Evolutionary conservation across 2,888 invertebrate species (phyloP).

Genomic region (Protophormia terraenovae): DNA sequence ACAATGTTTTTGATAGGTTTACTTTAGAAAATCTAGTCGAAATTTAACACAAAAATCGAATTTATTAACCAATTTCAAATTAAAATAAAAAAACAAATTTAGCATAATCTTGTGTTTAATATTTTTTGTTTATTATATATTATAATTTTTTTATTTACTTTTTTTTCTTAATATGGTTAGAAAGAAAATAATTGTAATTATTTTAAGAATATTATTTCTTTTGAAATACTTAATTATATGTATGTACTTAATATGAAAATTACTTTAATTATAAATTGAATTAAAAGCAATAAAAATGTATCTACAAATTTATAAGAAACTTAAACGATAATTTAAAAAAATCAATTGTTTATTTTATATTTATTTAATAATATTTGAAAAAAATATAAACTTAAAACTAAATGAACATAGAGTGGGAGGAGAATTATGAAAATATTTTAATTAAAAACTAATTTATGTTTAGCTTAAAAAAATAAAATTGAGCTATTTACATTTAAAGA

Average conservation of each 20-base stretch:
- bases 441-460: background rate
- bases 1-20: too few species aligned
- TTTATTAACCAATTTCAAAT: background rate
- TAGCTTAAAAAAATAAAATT: slow-evolving; percentile 21
- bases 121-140: background rate
- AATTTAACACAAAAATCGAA: background rate
- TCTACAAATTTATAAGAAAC: slow-evolving; percentile 32
- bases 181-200: background rate
- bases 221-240: background rate
- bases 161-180: background rate
- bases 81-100: slow-evolving; percentile 13
- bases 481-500: slow-evolving; percentile 39
- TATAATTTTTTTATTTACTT: background rate
- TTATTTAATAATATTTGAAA: background rate
- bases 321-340: background rate
- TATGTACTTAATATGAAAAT: background rate
- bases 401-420: background rate
- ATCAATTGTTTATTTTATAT: background rate
- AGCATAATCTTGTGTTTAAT: background rate
- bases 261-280: background rate
- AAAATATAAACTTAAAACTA: slow-evolving; percentile 21
- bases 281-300: slow-evolving; percentile 9
- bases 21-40: too few species aligned
- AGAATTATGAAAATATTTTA: background rate
- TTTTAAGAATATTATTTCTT: background rate